These are phyloP conservation scores for Leptopilina myrica DNA, from an alignment of 2,888 invertebrate genomes.

Conservation along the genomic window DNA sequence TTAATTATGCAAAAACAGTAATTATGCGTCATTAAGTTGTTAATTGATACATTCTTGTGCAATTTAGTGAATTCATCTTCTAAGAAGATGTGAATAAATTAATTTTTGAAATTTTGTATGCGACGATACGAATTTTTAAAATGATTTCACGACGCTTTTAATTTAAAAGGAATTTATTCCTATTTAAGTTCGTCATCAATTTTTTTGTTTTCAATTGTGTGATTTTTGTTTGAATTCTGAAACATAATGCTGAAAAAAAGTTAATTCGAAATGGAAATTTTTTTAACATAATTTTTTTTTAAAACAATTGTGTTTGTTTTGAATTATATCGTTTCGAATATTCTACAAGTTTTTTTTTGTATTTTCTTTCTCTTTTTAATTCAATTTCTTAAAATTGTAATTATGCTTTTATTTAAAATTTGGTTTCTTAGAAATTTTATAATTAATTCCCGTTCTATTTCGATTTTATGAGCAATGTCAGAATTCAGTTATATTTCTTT, in stretches of 20 bases:
- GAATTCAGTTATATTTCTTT: slow-evolving; percentile 8
- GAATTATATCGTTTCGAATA: neutral
- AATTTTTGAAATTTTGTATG: slow-evolving; percentile 33
- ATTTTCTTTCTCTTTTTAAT: too few species aligned
- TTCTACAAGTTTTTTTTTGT: neutral
- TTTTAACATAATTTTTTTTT: neutral
- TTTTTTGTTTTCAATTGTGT: neutral
- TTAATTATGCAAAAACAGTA: neutral
- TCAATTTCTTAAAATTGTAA: too few species aligned
- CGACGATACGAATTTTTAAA: slow-evolving; percentile 21
- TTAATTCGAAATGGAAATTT: slow-evolving; percentile 15
- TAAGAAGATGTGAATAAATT: slow-evolving; percentile 5
- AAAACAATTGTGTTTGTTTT: neutral
- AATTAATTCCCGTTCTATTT: neutral
- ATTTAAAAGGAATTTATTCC: neutral
- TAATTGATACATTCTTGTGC: neutral
- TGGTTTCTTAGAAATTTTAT: too few species aligned
- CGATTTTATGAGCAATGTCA: neutral
- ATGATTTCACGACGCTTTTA: slow-evolving; percentile 10
- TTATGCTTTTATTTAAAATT: too few species aligned
- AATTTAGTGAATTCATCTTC: slow-evolving; percentile 27
- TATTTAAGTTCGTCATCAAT: neutral
- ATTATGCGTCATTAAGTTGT: neutral
- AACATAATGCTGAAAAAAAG: neutral
- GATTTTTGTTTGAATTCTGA: too few species aligned